A percentile compares a stretch with the other conserved stretches of the same genome.
These are phyloP conservation scores for Scotopteryx bipunctaria DNA, from an alignment of 2,888 invertebrate genomes.

Conservation along the genomic window DNA sequence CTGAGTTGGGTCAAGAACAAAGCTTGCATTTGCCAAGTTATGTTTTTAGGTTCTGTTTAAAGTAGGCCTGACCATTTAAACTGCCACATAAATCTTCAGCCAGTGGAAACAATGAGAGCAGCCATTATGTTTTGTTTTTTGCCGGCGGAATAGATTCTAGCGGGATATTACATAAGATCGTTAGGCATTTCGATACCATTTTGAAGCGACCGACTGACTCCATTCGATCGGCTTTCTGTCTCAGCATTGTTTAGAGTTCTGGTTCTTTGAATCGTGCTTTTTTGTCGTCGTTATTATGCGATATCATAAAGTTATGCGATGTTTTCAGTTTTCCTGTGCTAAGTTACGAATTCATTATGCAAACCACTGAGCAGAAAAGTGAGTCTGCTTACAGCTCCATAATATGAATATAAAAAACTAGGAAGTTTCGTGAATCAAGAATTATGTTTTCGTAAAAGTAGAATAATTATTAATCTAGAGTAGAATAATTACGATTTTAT, in stretches of 20 bases:
- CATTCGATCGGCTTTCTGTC: constrained; percentile 43
- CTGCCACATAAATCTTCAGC: constrained; percentile 76
- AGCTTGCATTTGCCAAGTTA: constrained; percentile 65
- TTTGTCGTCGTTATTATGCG: background rate
- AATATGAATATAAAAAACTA: constrained; percentile 13
- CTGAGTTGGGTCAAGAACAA: constrained; percentile 68
- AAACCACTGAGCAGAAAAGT: constrained; percentile 16
- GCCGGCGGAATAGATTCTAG: constrained; percentile 54
- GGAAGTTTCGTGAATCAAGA: constrained; percentile 11
- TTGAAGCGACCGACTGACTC: constrained; percentile 48
- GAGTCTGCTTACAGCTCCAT: constrained; percentile 6
- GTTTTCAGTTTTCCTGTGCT: background rate
- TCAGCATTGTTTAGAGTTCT: constrained; percentile 27
- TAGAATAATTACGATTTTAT: constrained; percentile 5
- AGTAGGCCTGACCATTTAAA: constrained; percentile 66
- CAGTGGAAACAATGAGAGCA: constrained; percentile 72
- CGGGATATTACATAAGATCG: constrained; percentile 60
- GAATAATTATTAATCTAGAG: constrained; percentile 14
- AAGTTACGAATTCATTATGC: too few relatives aligned
- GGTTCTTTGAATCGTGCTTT: background rate
- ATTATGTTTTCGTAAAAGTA: constrained; percentile 2
- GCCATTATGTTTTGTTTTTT: constrained; percentile 60
- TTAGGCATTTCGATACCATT: constrained; percentile 51
- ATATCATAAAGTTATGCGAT: background rate
- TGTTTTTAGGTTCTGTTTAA: constrained; percentile 61